Evolutionary conservation across 2,888 invertebrate genomes (phyloP).

Genomic region (Crocallis elinguaria): DNA sequence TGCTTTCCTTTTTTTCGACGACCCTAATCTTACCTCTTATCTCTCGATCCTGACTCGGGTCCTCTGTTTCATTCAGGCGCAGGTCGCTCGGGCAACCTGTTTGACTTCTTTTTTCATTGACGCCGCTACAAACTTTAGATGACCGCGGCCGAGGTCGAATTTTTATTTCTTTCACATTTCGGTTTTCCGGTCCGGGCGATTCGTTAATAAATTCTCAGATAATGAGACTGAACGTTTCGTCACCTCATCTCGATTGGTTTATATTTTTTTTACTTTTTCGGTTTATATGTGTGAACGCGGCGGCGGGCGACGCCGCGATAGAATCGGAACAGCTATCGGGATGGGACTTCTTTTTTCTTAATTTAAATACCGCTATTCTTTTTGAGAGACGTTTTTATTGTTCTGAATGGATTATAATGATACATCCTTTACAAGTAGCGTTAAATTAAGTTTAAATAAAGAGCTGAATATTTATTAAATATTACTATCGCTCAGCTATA

Average conservation of each 20-base stretch:
- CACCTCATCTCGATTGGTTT: constrained; percentile 84
- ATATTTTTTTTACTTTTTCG: constrained; percentile 75
- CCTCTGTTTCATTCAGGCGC: constrained; percentile 82
- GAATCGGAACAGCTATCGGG: constrained; percentile 75
- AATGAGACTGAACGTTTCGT: constrained; percentile 85
- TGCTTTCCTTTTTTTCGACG: constrained; percentile 77
- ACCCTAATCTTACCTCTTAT: constrained; percentile 82
- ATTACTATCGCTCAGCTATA: background rate
- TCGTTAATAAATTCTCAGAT: constrained; percentile 85
- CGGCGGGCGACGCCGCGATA: constrained; percentile 73
- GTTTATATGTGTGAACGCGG: constrained; percentile 80
- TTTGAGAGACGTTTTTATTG: constrained; percentile 51
- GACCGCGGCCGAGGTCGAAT: constrained; percentile 84
- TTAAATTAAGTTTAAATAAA: background rate
- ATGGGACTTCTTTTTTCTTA: constrained; percentile 73
- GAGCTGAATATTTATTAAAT: background rate
- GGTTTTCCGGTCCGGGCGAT: constrained; percentile 83
- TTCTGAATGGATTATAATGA: constrained; percentile 21
- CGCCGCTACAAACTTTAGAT: constrained; percentile 80
- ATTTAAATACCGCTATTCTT: constrained; percentile 80
- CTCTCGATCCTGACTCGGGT: constrained; percentile 77
- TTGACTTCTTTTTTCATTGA: constrained; percentile 84
- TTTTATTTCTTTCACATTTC: constrained; percentile 84
- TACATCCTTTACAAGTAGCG: constrained; percentile 18
- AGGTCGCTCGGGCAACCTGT: constrained; percentile 77